Evolutionary conservation across 2,888 invertebrate genomes (phyloP).

Genomic region (Rhaphigaster nebulosa): DNA sequence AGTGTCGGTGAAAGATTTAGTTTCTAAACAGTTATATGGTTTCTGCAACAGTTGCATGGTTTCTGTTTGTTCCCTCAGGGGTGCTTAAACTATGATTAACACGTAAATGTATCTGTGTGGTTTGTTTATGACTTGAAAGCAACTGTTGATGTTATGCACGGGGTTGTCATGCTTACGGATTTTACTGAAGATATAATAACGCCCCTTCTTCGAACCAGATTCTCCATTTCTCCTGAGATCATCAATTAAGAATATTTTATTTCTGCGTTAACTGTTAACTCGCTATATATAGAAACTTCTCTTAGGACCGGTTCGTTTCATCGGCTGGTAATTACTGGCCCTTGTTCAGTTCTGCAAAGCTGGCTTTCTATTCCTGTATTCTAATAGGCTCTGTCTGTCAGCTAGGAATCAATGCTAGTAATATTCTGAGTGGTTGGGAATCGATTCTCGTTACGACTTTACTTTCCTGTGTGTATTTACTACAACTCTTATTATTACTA

Average conservation of each 20-base stretch:
- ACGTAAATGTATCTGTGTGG: too few relatives aligned
- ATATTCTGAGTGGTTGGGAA: not conserved
- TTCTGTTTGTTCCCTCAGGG: too few relatives aligned
- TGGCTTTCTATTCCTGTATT: conserved; percentile 2
- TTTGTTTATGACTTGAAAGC: not conserved
- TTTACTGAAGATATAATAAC: not conserved
- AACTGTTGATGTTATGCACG: not conserved
- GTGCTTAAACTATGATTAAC: too few relatives aligned
- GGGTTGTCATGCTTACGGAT: not conserved
- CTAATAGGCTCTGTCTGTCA: not conserved
- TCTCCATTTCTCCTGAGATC: not conserved
- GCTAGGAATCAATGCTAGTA: not conserved
- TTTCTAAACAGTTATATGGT: too few relatives aligned
- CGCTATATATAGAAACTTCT: not conserved
- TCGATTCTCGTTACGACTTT: not conserved
- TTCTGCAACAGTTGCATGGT: too few relatives aligned
- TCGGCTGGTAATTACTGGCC: not conserved
- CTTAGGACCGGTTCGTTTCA: not conserved
- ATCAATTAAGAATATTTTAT: conserved; percentile 3
- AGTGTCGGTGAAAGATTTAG: too few relatives aligned
- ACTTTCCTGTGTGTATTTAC: not conserved
- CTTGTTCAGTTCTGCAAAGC: conserved; percentile 8
- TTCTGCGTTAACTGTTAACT: not conserved
- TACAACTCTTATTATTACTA: not conserved
- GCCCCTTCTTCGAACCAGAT: not conserved